phyloP scores from a whole-genome alignment of 2,113 vertebrate genomes.

The Gallinago paraguaiae region DNA sequence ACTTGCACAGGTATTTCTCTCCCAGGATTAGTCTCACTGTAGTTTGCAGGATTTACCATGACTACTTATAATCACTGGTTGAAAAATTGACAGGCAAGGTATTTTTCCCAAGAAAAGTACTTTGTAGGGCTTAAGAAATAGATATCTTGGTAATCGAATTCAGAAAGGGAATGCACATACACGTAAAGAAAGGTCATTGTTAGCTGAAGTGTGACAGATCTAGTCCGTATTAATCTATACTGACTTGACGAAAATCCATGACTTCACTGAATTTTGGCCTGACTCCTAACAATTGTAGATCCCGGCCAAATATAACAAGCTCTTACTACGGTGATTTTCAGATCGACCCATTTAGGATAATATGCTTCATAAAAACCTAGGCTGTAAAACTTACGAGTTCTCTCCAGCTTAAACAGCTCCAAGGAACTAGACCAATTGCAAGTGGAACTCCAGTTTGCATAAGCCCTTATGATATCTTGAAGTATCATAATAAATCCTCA shows the following conservation, averaged over 20 bases:
- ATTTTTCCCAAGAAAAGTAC: conserved; percentile 27
- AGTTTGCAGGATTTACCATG: conserved; percentile 46
- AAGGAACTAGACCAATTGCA: background rate
- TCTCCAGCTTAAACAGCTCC: background rate
- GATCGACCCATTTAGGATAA: conserved; percentile 26
- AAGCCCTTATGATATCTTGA: background rate
- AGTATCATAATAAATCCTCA: background rate
- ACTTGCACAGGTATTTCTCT: background rate
- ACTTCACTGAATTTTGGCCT: background rate
- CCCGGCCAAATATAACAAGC: conserved; percentile 47
- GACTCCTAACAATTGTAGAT: conserved; percentile 36
- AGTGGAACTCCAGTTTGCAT: background rate
- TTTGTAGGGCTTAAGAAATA: conserved; percentile 34
- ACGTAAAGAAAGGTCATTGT: conserved; percentile 8
- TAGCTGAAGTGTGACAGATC: conserved; percentile 31
- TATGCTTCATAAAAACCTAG: background rate
- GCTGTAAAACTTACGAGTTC: background rate
- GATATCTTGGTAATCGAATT: conserved; percentile 5
- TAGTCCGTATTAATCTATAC: background rate
- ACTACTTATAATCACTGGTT: conserved; percentile 18
- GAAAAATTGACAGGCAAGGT: conserved; percentile 39
- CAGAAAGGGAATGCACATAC: background rate
- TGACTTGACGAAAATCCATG: conserved; percentile 27
- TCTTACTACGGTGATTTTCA: background rate
- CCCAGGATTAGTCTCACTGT: conserved; percentile 31